Evolutionary conservation across 2,888 invertebrate species (phyloP), one percentile per base, ranked within the genome.

Genomic region (Cosmopolites sordidus): DNA sequence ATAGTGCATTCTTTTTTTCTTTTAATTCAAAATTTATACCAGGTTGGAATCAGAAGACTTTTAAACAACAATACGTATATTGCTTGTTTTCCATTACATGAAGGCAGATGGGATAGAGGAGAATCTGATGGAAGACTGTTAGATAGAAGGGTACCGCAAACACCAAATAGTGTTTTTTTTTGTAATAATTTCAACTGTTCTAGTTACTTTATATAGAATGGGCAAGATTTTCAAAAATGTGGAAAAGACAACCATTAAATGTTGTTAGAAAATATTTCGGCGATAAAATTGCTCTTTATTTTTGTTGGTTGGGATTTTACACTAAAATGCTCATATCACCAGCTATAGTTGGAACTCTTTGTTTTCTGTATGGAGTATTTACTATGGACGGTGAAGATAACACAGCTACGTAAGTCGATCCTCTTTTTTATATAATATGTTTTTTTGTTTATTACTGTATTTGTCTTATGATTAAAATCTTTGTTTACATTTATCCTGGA

Each of bases 291-390:
- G 92, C 85, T 0, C 73, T 94, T 0, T 94, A 94, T 68, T 94
- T 93, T 74, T 92, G 92, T 58, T 94, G 94, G 94, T 76, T 94
- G 29, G 94, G 94, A 0, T 94, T 93, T 73, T 94, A 94, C 68
- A 94, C 94, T 0, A 85, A 87, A 69, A 89, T 92, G 84, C 73
- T 94, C 12, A 87, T 92, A 38, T 87, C 91, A 0, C 92, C 94
- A 0, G 87, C 94, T 0, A 76, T 90, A 1, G 89, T 93, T 1
- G 94, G 94, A 0, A 82, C 89, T 0, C 69, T 92, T 0, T 93
- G 93, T 70, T 93, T 94, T 69, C 70, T 92, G 1, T 94, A 92
- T 62, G 94, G 94, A 0, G 69, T 93, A 1, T 79, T 86, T 2
- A 89, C 92, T 15, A 85, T 93, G 79, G 83, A 89, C 9, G 86